Conservation (phyloP, 53 echinoderm and acorn worm species). For the Luidia sarsii region DNA sequence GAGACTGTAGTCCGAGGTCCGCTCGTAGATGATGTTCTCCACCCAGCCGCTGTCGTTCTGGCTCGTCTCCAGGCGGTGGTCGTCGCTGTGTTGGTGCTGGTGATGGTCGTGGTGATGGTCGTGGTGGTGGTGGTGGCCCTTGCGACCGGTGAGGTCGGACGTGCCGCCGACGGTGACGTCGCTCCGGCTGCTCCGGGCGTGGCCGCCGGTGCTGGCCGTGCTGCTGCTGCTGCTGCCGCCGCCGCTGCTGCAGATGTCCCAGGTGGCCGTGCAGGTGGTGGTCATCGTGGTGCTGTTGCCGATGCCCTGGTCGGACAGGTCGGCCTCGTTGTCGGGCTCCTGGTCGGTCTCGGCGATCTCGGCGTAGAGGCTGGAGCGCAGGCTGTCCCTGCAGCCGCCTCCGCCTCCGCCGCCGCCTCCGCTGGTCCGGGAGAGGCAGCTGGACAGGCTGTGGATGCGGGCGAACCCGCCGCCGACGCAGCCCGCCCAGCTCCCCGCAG, state of each 20-base stretch:
- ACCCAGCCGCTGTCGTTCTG: constrained; percentile 83
- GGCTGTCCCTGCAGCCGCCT: constrained; percentile 62
- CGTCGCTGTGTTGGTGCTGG: not conserved
- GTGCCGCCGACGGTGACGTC: constrained; percentile 38
- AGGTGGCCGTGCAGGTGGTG: constrained; percentile 34
- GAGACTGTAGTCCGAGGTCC: constrained; percentile 17
- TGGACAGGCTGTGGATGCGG: constrained; percentile 42
- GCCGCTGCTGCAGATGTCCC: constrained; percentile 26
- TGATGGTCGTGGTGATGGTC: not conserved
- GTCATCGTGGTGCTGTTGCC: constrained; percentile 39
- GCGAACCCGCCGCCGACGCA: too few species aligned
- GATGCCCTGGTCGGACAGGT: constrained; percentile 9
- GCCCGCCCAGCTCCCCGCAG: too few species aligned
- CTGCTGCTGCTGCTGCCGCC: not conserved
- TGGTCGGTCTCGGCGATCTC: constrained; percentile 74
- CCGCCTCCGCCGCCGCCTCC: too few species aligned
- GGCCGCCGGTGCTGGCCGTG: constrained; percentile 14
- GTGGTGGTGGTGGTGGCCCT: not conserved
- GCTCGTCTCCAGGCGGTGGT: constrained; percentile 4
- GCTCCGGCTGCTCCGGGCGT: not conserved
- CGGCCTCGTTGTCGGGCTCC: not conserved
- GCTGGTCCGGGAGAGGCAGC: constrained; percentile 65
- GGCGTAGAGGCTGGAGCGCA: constrained; percentile 89
- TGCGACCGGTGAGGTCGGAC: constrained; percentile 11
- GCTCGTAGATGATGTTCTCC: constrained; percentile 87